These are phyloP conservation scores for Benthosema pterotum DNA, from an alignment of 2,797 vertebrate genomes.

Conservation along the genomic window DNA sequence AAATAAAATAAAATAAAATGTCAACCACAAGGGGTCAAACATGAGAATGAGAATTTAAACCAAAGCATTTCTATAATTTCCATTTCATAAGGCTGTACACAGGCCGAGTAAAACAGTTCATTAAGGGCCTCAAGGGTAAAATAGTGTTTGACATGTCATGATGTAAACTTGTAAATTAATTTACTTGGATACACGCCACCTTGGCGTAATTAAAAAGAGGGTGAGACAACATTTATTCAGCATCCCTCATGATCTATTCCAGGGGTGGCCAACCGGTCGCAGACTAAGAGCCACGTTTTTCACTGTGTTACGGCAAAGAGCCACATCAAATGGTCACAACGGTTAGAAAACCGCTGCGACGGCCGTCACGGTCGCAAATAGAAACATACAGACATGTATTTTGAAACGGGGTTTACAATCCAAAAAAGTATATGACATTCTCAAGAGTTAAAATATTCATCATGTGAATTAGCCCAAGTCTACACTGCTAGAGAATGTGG, in stretches of 20 bases:
- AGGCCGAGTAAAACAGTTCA: constrained; percentile 36
- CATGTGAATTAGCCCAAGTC: no score
- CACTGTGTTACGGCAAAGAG: no score
- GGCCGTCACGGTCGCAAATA: no score
- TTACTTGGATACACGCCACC: constrained; percentile 17
- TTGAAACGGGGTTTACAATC: no score
- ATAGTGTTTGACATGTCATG: constrained; percentile 23
- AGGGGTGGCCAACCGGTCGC: no score
- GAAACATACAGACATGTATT: no score
- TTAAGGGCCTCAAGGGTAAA: constrained; percentile 36
- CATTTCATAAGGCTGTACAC: constrained; percentile 45
- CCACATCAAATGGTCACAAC: no score
- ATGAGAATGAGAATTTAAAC: constrained; percentile 29
- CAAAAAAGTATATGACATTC: no score
- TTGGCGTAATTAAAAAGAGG: constrained; percentile 46
- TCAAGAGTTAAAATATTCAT: no score
- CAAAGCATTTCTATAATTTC: constrained; percentile 25
- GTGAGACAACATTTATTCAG: constrained; percentile 37
- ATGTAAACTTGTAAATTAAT: constrained; percentile 25
- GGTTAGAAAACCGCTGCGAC: no score
- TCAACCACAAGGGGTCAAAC: constrained; percentile 51
- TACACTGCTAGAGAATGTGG: no score
- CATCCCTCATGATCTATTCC: constrained; percentile 28
- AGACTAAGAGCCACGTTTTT: no score
- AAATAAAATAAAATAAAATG: constrained; percentile 37